Conservation (phyloP, 2,888 invertebrate species). For the Esperia sulphurella region DNA sequence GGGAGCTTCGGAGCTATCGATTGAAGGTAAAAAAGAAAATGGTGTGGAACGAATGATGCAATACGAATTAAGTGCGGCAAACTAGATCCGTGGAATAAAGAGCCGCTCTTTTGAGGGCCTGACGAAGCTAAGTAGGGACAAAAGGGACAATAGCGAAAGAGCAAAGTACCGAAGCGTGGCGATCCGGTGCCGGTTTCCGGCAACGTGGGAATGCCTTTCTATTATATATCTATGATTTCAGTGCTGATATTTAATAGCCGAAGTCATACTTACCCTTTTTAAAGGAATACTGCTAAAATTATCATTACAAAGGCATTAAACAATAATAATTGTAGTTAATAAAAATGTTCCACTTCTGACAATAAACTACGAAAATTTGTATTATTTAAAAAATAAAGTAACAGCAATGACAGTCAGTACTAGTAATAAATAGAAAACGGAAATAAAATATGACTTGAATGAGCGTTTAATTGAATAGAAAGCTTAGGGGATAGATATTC, state of each 20-base stretch:
- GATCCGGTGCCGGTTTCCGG: conserved; percentile 60
- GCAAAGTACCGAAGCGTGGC: conserved; percentile 71
- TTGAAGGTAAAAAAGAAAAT: conserved; percentile 46
- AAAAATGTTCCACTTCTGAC: no score
- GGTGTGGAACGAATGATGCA: conserved; percentile 63
- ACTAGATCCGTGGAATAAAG: conserved; percentile 62
- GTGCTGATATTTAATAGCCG: conserved; percentile 24
- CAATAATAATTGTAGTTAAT: no score
- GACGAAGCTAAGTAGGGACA: conserved; percentile 60
- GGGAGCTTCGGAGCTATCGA: conserved; percentile 41
- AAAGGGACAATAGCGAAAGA: conserved; percentile 68
- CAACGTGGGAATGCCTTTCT: conserved; percentile 68
- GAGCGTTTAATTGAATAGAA: conserved; percentile 12
- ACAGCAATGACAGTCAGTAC: no score
- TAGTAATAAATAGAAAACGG: no score
- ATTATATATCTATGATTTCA: conserved; percentile 40
- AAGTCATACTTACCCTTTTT: conserved; percentile 18
- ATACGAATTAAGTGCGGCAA: conserved; percentile 65
- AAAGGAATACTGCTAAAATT: no score
- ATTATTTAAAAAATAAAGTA: no score
- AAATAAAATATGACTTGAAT: neutral
- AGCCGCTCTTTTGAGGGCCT: conserved; percentile 58
- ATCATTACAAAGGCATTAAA: no score
- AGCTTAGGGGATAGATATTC: conserved; percentile 12
- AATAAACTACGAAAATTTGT: no score